Percentiles rank a stretch among this genome's conserved stretches.
Conservation (phyloP, 2,888 invertebrate species). For the Psylliodes chrysocephalus region DNA sequence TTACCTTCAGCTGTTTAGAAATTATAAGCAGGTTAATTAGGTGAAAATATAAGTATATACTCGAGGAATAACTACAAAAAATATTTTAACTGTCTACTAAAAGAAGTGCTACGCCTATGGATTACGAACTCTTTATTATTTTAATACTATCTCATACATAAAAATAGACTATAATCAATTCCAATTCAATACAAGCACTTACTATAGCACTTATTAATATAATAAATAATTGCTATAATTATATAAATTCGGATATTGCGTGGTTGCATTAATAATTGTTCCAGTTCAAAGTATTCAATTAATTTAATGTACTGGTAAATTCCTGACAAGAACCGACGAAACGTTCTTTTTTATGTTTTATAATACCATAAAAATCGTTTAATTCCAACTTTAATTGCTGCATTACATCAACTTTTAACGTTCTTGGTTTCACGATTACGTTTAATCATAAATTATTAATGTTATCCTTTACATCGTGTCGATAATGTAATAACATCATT, state of each 20-base stretch:
- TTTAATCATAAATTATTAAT: not conserved
- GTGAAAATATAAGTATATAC: no score
- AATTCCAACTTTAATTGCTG: not conserved
- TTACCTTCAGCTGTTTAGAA: no score
- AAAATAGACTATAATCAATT: no score
- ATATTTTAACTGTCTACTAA: no score
- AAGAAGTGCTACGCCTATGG: no score
- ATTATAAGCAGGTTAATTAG: no score
- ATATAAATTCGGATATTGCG: conserved; percentile 9
- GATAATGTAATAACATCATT: no score
- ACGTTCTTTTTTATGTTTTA: not conserved
- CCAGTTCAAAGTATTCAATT: conserved; percentile 7
- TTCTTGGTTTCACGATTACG: not conserved
- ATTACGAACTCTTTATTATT: no score
- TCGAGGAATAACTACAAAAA: no score
- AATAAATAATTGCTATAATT: conserved; percentile 8
- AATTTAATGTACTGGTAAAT: conserved; percentile 10
- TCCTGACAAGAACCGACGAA: not conserved
- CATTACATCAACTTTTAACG: not conserved
- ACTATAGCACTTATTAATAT: conserved; percentile 1
- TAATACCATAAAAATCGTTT: not conserved
- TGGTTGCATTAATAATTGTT: conserved; percentile 8
- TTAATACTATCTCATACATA: no score
- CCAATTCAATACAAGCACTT: no score
- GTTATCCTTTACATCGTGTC: not conserved